phyloP scores from a whole-genome alignment of 1,140 invertebrate species.

The Kradibia gibbosae region DNA sequence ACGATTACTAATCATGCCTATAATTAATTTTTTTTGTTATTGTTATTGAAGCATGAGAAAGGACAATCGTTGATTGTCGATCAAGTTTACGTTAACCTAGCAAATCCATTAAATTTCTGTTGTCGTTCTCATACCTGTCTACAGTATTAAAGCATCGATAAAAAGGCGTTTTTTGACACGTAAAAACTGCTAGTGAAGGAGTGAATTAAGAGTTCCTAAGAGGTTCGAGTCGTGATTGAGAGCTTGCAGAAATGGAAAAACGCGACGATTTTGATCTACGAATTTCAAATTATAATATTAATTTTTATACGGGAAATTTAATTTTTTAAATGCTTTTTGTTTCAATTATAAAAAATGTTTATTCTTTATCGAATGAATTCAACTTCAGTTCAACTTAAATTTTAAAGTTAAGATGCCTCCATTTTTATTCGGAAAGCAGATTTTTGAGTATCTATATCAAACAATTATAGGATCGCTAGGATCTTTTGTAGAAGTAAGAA shows the following conservation, averaged over 20 bases:
- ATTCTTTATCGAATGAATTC: too few relatives aligned
- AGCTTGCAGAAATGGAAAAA: neutral
- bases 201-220: neutral
- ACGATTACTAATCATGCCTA: too few relatives aligned
- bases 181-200: constrained; percentile 21
- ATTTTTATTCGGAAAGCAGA: too few relatives aligned
- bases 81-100: neutral
- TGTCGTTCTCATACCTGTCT: neutral
- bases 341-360: too few relatives aligned
- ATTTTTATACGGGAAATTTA: too few relatives aligned
- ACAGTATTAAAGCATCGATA: constrained; percentile 19
- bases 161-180: constrained; percentile 5
- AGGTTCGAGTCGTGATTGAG: neutral
- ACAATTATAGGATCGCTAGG: too few relatives aligned
- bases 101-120: constrained; percentile 29
- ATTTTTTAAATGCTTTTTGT: too few relatives aligned
- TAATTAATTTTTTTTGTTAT: constrained; percentile 40
- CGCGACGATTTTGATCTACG: neutral
- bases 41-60: neutral
- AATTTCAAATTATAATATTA: neutral
- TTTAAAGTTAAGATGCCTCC: too few relatives aligned
- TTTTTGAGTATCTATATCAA: too few relatives aligned
- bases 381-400: too few relatives aligned
- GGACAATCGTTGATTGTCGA: constrained; percentile 24
- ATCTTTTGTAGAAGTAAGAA: too few relatives aligned